phyloP scores from a whole-genome alignment of 1,140 invertebrate genomes.

The Caenorhabditis remanei region DNA sequence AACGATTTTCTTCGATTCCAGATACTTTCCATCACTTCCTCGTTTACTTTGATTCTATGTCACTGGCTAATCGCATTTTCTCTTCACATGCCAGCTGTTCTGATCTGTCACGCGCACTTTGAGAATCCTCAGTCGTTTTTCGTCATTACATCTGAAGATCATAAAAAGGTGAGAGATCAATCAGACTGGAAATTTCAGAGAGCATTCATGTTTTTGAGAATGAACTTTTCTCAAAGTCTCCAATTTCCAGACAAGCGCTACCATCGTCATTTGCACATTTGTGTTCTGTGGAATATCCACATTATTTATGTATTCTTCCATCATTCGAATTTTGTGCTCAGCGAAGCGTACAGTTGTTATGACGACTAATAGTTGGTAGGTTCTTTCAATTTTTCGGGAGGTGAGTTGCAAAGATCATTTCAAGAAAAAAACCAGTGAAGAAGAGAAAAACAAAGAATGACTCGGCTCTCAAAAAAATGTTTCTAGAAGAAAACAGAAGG shows the following conservation, averaged over 20 bases:
- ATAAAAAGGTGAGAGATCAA: background rate
- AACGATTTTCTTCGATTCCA: background rate
- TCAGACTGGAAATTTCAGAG: background rate
- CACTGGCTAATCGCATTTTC: background rate
- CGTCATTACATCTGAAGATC: constrained; percentile 3
- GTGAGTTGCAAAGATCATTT: background rate
- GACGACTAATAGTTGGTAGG: background rate
- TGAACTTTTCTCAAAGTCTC: background rate
- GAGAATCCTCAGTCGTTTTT: constrained; percentile 18
- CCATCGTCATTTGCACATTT: constrained; percentile 11
- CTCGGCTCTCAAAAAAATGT: too few relatives aligned
- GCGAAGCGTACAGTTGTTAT: constrained; percentile 6
- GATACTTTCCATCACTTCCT: background rate
- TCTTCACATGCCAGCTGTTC: background rate
- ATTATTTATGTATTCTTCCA: background rate
- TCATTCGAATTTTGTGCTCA: constrained; percentile 11
- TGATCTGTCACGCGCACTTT: constrained; percentile 26
- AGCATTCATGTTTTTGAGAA: background rate
- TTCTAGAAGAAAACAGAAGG: too few relatives aligned
- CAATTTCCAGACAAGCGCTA: constrained; percentile 6
- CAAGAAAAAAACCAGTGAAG: background rate
- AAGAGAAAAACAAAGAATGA: background rate
- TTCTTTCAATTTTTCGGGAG: background rate
- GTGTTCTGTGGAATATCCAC: background rate
- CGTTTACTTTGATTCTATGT: constrained; percentile 6